phyloP scores from a whole-genome alignment of 2,113 vertebrate species.

The Cyanoderma ruficeps region DNA sequence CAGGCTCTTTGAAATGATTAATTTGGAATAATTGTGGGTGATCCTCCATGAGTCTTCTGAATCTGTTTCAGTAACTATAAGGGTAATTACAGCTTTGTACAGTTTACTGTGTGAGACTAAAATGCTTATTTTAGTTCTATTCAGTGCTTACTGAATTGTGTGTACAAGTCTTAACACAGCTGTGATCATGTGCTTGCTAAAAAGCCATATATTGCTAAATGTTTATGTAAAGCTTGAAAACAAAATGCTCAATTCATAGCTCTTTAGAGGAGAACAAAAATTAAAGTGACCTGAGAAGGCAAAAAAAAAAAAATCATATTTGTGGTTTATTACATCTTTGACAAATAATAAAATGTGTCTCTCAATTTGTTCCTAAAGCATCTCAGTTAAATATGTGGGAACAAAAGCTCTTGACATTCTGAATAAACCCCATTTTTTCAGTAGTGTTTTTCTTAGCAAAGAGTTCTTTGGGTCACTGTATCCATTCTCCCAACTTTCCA shows the following conservation, averaged over 20 bases:
- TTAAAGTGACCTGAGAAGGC: not conserved
- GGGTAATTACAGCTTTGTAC: not conserved
- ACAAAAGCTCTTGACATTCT: not conserved
- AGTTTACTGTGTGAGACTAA: not conserved
- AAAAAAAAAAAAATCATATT: not conserved
- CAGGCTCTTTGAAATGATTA: not conserved
- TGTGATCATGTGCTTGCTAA: not conserved
- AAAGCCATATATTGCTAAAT: not conserved
- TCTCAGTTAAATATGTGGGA: not conserved
- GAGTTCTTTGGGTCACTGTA: not conserved
- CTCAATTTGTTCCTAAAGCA: not conserved
- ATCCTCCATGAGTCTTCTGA: not conserved
- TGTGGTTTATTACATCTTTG: not conserved
- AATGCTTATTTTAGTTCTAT: not conserved
- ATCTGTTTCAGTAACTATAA: not conserved
- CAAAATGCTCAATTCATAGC: not conserved
- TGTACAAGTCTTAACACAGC: not conserved
- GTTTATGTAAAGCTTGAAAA: not conserved
- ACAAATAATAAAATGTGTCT: not conserved
- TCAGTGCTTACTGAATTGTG: not conserved
- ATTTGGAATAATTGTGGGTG: not conserved
- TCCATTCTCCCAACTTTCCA: not conserved
- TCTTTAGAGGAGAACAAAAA: not conserved
- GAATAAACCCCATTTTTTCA: not conserved
- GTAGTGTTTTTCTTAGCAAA: not conserved